Base-by-base conservation (phyloP, 2,113 vertebrate genomes). In the Vidua chalybeata region DNA sequence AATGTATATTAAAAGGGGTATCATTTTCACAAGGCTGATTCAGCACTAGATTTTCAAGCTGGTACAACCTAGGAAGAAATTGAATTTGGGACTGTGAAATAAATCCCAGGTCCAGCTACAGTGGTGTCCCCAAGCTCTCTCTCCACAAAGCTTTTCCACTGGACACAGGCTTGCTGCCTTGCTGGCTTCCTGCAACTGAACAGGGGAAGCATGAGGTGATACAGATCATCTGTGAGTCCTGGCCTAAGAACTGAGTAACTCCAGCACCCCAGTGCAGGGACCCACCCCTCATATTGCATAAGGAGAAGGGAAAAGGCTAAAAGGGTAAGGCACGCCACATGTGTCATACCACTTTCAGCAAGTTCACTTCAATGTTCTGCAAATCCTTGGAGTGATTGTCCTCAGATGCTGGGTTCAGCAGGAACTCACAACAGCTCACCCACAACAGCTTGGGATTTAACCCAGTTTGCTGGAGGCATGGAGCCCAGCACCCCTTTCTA, bases 241-340 rank as follows among this genome's bases (percentile, higher is more conserved):
- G 30, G 3, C 12, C 1, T 12, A 55, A 49, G 31, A 64, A 48
- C 8, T 18, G 22, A 84, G 20, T 7, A 56, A 69, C 5, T 0
- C 0, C 0, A 79, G 39, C 73, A 67, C 6, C 24, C 28, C 22
- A 39, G 31, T 0, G 48, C 39, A 75, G n/a, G 10, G 35, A 35
- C 35, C n/a, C 7, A 91, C 35, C 11, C 13, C 41, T 26, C 31
- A 7, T 0, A 10, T 0, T 41, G 46, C 15, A 14, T 2, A n/a
- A 49, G 10, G 11, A 79, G 20, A 43, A 11, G 10, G 33, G 8
- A 35, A 43, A 85, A 87, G 33, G 33, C 16, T 31, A 9, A 26
- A 30, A 56, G 20, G 16, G 18, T 30, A 71, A 82, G 51, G n/a
- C 0, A 1, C 75, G 41, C 5, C 59, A 37, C 4, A 1, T 2